Conservation (phyloP, 2,113 vertebrate species). For the Pampusana beccarii region DNA sequence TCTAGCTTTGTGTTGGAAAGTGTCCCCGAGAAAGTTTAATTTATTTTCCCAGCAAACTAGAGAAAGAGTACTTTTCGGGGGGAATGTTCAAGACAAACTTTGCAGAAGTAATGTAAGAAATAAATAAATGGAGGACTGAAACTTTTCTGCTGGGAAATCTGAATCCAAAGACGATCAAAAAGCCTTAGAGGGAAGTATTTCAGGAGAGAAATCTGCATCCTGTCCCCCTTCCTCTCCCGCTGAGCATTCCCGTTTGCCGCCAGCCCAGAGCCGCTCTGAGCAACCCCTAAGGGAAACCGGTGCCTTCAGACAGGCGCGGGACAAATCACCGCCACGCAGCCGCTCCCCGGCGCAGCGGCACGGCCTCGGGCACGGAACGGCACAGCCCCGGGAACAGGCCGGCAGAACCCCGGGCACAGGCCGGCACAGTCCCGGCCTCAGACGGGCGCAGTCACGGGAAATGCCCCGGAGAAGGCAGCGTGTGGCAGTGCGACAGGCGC, state of each 20-base stretch:
- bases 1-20: neutral
- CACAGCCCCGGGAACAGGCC: neutral
- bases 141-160: neutral
- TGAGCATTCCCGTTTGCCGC: neutral
- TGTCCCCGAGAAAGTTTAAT: neutral
- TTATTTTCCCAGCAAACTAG: neutral
- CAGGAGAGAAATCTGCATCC: neutral
- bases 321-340: neutral
- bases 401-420: neutral
- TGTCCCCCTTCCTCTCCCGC: neutral
- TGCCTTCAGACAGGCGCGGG: neutral
- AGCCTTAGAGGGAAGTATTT: neutral
- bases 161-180: neutral
- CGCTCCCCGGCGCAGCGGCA: neutral
- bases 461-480: neutral
- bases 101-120: neutral
- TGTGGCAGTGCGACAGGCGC: neutral
- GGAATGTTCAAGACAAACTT: neutral
- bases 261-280: neutral
- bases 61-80: neutral
- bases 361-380: neutral
- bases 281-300: neutral
- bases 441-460: neutral
- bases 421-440: neutral
- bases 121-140: neutral